phyloP scores from a whole-genome alignment of 2,797 vertebrate species.

The Poeciliopsis presidionis region DNA sequence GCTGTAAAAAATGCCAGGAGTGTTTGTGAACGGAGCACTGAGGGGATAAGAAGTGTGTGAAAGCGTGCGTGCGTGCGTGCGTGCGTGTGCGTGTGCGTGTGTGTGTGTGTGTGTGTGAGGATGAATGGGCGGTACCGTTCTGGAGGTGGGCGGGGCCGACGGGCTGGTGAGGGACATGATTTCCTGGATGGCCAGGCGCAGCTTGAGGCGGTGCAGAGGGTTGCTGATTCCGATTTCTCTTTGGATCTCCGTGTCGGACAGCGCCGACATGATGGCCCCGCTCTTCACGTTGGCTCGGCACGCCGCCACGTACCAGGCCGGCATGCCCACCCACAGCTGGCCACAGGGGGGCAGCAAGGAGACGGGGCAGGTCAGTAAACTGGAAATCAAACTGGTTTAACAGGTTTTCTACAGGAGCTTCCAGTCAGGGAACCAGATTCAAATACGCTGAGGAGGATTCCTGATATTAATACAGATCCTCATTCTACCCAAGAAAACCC shows the following conservation, averaged over 20 bases:
- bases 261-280: constrained; percentile 96
- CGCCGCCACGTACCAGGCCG: constrained; percentile 97
- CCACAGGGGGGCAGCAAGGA: constrained; percentile 7
- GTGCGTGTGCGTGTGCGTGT: too few species aligned
- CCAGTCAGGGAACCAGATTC: background rate
- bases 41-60: background rate
- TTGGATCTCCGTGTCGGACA: constrained; percentile 98
- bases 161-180: constrained; percentile 98
- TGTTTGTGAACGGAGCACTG: background rate
- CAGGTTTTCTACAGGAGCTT: background rate
- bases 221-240: constrained; percentile 97
- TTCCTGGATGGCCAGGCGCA: constrained; percentile 95
- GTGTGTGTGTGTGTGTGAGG: background rate
- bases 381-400: background rate
- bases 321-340: constrained; percentile 99
- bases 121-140: constrained; percentile 85
- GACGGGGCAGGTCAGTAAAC: background rate
- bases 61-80: too few species aligned
- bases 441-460: background rate
- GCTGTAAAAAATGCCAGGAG: background rate
- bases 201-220: constrained; percentile 93
- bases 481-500: background rate
- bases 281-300: constrained; percentile 98
- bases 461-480: background rate
- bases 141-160: constrained; percentile 93